Evolutionary conservation across 1,140 invertebrate genomes (phyloP), one percentile per base, ranked within the genome.

Genomic region (Forficula auricularia): DNA sequence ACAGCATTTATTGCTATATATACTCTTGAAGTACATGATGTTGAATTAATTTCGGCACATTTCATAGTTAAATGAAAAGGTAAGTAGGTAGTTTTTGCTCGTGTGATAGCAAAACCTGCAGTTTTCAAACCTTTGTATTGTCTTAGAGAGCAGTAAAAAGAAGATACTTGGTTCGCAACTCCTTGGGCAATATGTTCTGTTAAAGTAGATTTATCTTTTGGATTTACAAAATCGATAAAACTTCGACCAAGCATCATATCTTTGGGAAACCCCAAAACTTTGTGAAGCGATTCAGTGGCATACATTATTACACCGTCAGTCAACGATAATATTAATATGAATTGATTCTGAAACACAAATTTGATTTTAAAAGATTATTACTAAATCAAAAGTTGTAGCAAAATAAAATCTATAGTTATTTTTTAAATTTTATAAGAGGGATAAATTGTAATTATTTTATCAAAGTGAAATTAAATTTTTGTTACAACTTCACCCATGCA

Each of bases 231-330:
- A 52, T 89, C 82, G 40, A 86, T 81, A 51, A 91, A 85, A 2
- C 79, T 82, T 35, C 79, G 64, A 3, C 82, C 83, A n/a, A 82
- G 61, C 77, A 82, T 83, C 68, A 82, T 82, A 42, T 88, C 82
- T 49, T 78, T 76, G 0, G 80, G 75, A 55, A 78, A 88, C 12
- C 82, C 82, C 16, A 89, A 60, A n/a, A 75, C 65, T 3, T 71
- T 61, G 0, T 72, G 73, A 20, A 87, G 64, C 19, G 70, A 73
- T 8, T 75, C 57, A 2, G 83, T 82, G 19, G 79, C 78, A 50
- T 79, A 80, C 43, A 87, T 63, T 0, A 89, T 77, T 1, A 82
- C 64, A 13, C 84, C 84, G 50, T 87, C 78, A 27, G 75, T 67
- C 73, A 88, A 77, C 2, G 82, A 86, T 45, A 89, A 76, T 1